A percentile compares a stretch with the other conserved stretches of the same genome.
Conservation (phyloP, 2,797 vertebrate species). For the Ctenosaura bakeri region DNA sequence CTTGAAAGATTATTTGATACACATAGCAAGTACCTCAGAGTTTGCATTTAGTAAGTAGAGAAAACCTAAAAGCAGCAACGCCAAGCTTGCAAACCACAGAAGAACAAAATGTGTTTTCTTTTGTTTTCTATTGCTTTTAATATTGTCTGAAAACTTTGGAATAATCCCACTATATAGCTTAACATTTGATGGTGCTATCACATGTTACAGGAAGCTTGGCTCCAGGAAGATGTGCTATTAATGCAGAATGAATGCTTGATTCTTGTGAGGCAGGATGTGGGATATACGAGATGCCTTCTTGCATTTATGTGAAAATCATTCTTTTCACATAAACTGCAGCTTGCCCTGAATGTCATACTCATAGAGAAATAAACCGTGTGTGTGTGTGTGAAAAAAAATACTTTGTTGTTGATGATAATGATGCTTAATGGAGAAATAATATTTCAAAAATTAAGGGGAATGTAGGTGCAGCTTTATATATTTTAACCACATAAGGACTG, state of each 20-base stretch:
- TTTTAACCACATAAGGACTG: not conserved
- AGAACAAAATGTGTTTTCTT: not conserved
- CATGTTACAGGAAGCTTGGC: constrained; percentile 27
- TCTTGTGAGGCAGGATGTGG: constrained; percentile 29
- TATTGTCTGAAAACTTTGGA: not conserved
- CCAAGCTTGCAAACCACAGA: constrained; percentile 5
- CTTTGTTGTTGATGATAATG: no score
- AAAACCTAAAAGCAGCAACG: not conserved
- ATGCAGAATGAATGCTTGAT: constrained; percentile 34
- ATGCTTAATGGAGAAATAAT: not conserved
- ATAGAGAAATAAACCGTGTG: not conserved
- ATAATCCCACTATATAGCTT: constrained; percentile 10
- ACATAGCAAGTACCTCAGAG: not conserved
- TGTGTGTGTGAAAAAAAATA: no score
- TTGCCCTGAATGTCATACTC: not conserved
- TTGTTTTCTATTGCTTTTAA: not conserved
- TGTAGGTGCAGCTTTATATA: not conserved
- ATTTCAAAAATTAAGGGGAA: not conserved
- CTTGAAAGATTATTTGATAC: constrained; percentile 9
- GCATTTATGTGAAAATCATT: constrained; percentile 13
- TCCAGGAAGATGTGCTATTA: constrained; percentile 21
- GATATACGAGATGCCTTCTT: constrained; percentile 29
- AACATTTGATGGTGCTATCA: constrained; percentile 35
- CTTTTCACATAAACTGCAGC: not conserved
- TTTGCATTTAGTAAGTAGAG: not conserved